phyloP scores from a whole-genome alignment of 2,888 invertebrate genomes.

The Ecliptopera silaceata region DNA sequence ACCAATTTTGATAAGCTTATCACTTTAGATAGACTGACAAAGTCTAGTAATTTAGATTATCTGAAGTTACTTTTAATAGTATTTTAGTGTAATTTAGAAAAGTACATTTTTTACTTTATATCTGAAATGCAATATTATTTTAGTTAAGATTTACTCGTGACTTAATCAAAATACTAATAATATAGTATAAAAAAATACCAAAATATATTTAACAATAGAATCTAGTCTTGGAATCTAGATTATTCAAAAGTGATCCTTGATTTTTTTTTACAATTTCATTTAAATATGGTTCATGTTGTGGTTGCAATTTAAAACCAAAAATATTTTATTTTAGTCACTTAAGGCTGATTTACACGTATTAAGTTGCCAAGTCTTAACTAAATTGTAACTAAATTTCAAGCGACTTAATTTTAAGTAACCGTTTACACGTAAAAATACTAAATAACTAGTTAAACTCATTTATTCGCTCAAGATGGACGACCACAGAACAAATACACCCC shows the following conservation, averaged over 20 bases:
- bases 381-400: too few species aligned
- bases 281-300: not conserved
- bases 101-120: not conserved
- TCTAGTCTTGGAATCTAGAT: conserved; percentile 33
- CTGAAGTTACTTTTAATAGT: not conserved
- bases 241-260: not conserved
- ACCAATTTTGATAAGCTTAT: conserved; percentile 15
- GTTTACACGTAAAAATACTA: too few species aligned
- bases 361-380: too few species aligned
- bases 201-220: conserved; percentile 28
- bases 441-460: too few species aligned
- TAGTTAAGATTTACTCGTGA: not conserved
- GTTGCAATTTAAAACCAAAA: conserved; percentile 28
- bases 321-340: conserved; percentile 38
- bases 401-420: too few species aligned
- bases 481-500: too few species aligned
- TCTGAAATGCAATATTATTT: not conserved
- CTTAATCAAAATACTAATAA: conserved; percentile 1
- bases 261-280: not conserved
- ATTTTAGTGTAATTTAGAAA: not conserved
- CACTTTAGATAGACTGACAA: conserved; percentile 2
- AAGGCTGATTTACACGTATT: too few species aligned
- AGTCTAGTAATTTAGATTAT: not conserved
- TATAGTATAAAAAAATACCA: conserved; percentile 36
- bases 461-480: too few species aligned